phyloP scores from a whole-genome alignment of 2,888 invertebrate species.

The Parthenolecanium corni region DNA sequence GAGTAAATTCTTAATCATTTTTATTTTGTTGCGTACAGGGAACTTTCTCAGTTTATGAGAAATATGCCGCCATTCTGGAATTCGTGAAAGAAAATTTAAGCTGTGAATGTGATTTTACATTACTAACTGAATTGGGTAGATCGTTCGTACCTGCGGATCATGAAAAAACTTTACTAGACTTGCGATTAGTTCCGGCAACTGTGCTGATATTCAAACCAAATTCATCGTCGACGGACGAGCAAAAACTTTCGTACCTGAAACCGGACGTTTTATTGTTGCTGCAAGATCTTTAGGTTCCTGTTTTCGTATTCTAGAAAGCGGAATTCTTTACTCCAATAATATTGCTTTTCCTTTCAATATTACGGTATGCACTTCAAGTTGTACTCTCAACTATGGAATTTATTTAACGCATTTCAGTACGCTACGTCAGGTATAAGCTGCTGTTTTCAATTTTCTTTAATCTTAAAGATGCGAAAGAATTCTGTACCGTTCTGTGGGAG shows the following conservation, averaged over 20 bases:
- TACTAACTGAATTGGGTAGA: conserved; percentile 56
- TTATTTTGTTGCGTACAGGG: conserved; percentile 49
- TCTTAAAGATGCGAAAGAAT: too few species aligned
- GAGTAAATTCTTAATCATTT: neutral
- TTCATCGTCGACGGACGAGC: conserved; percentile 44
- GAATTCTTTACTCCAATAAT: neutral
- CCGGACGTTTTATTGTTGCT: conserved; percentile 63
- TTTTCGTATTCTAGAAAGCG: neutral
- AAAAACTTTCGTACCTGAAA: conserved; percentile 49
- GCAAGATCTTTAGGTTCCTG: conserved; percentile 37
- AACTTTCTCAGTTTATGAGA: conserved; percentile 77
- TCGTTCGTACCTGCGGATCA: conserved; percentile 52
- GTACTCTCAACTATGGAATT: too few species aligned
- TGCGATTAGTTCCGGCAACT: conserved; percentile 69
- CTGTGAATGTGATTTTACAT: conserved; percentile 55
- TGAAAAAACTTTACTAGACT: conserved; percentile 62
- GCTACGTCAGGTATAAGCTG: too few species aligned
- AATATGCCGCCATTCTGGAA: conserved; percentile 56
- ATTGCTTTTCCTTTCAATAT: neutral
- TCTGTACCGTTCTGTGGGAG: too few species aligned
- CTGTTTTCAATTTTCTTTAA: too few species aligned
- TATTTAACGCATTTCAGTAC: too few species aligned
- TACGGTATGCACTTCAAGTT: neutral
- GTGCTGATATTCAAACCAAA: conserved; percentile 60
- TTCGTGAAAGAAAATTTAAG: conserved; percentile 69